Percentiles rank a stretch among this genome's conserved stretches.
Evolutionary conservation across 2,797 vertebrate genomes (phyloP).

Genomic region (Microhierax caerulescens): DNA sequence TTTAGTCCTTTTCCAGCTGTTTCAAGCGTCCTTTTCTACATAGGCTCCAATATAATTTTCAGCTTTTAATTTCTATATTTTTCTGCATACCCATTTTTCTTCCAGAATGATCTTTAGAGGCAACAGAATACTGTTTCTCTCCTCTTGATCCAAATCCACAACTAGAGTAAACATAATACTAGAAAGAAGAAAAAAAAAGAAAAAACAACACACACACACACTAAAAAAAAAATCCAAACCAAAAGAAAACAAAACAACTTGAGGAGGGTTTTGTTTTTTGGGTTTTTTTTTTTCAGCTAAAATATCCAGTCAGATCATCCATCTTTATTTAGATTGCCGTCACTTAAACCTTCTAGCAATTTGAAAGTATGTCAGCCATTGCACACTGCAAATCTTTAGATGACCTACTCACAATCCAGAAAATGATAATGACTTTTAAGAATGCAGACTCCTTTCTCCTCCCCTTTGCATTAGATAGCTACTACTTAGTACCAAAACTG

Average conservation of each 20-base stretch:
- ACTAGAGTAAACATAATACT: neutral
- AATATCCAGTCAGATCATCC: neutral
- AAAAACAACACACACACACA: neutral
- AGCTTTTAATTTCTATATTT: neutral
- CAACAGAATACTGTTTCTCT: neutral
- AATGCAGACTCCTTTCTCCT: neutral
- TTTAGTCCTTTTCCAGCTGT: neutral
- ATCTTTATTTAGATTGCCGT: neutral
- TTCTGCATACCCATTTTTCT: neutral
- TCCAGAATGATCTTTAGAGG: neutral
- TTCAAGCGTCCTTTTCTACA: neutral
- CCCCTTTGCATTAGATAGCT: neutral
- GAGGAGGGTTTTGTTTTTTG: rapidly evolving
- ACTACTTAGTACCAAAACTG: neutral
- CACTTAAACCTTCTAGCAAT: neutral
- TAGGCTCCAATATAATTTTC: neutral
- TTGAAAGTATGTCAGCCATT: neutral
- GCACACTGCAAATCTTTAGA: neutral
- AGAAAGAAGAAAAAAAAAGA: neutral
- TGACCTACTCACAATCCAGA: neutral
- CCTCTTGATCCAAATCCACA: neutral
- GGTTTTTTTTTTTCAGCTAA: neutral
- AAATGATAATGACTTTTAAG: neutral
- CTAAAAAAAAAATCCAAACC: rapidly evolving
- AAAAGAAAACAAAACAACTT: neutral